Conservation (phyloP, 2,797 vertebrate species). For the Schizopygopsis pylzovi region DNA sequence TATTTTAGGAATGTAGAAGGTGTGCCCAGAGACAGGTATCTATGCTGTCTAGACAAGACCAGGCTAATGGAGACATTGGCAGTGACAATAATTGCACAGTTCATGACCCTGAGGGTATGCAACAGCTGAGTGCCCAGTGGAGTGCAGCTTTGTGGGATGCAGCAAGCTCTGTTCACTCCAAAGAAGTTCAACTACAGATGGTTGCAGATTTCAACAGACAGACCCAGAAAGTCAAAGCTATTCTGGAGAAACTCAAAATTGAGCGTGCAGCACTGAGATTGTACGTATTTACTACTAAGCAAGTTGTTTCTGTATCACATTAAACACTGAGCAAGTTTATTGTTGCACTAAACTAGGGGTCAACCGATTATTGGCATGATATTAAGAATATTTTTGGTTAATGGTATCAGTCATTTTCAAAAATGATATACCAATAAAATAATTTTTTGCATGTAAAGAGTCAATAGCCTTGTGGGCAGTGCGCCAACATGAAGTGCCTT, state of each 20-base stretch:
- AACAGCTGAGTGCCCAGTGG: constrained; percentile 70
- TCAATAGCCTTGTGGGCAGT: too few species aligned
- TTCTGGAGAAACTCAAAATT: constrained; percentile 73
- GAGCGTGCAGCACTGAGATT: constrained; percentile 80
- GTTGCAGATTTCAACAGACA: constrained; percentile 79
- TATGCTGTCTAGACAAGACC: constrained; percentile 64
- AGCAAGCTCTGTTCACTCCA: constrained; percentile 74
- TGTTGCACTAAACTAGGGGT: not conserved
- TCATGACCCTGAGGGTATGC: constrained; percentile 55
- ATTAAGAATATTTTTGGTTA: too few species aligned
- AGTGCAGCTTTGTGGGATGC: constrained; percentile 78
- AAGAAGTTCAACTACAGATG: constrained; percentile 79
- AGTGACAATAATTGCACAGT: constrained; percentile 13
- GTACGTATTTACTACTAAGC: constrained; percentile 76
- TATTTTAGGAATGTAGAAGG: constrained; percentile 75
- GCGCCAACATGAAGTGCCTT: too few species aligned
- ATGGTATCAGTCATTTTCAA: too few species aligned
- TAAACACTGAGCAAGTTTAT: not conserved
- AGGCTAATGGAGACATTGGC: constrained; percentile 44
- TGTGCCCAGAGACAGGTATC: constrained; percentile 74
- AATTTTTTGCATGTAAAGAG: too few species aligned
- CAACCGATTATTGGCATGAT: too few species aligned
- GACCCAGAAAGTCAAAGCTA: constrained; percentile 68
- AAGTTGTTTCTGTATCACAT: not conserved
- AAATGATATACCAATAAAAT: too few species aligned